A percentile compares a stretch with the other conserved stretches of the same genome.
phyloP scores from a whole-genome alignment of 2,797 vertebrate species.

The Rhodeus uyekii region DNA sequence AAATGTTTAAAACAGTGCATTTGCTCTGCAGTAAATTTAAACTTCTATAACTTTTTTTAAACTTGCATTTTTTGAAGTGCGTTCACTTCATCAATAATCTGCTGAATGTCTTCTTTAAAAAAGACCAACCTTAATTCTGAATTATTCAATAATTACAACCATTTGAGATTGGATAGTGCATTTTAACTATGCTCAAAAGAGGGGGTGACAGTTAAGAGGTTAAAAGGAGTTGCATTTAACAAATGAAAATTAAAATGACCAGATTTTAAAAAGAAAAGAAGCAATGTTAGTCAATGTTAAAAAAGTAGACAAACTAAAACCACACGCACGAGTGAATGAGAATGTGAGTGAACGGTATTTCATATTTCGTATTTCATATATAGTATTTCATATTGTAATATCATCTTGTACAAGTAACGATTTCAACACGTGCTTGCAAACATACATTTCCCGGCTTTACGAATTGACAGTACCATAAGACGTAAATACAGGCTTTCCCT shows the following conservation, averaged over 20 bases:
- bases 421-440: not conserved
- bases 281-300: not conserved
- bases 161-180: not conserved
- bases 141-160: not conserved
- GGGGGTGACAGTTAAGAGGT: not conserved
- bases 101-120: not conserved
- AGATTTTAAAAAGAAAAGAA: not conserved
- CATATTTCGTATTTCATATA: too few relatives aligned
- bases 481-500: conserved; percentile 37
- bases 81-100: not conserved
- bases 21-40: not conserved
- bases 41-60: not conserved
- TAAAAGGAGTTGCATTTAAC: not conserved
- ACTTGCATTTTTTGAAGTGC: not conserved
- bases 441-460: not conserved
- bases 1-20: not conserved
- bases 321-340: too few relatives aligned
- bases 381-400: too few relatives aligned
- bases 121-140: not conserved
- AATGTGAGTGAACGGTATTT: too few relatives aligned
- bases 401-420: conserved; percentile 6
- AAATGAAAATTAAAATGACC: not conserved
- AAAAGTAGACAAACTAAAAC: not conserved
- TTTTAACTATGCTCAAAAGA: too few relatives aligned
- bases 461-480: conserved; percentile 3